Evolutionary conservation across 1,140 invertebrate species (phyloP).

Genomic region (Neodiprion fabricii): DNA sequence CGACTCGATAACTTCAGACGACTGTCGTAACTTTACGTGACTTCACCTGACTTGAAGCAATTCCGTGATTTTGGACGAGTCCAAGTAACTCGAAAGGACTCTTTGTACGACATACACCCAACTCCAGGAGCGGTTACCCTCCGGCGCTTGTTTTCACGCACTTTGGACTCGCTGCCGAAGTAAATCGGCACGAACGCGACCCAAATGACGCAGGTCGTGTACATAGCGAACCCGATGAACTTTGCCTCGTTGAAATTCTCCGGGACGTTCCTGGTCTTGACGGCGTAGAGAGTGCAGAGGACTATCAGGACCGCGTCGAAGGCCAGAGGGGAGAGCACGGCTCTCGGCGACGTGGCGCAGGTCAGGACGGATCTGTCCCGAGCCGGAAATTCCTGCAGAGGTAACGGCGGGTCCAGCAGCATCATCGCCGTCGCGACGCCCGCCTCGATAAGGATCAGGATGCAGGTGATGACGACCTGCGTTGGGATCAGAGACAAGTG

Average conservation of each 20-base stretch:
- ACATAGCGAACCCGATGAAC: slow-evolving; percentile 87
- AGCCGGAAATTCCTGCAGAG: slow-evolving; percentile 66
- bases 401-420: slow-evolving; percentile 72
- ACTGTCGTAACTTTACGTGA: too few relatives aligned
- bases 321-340: slow-evolving; percentile 77
- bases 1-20: too few relatives aligned
- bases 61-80: too few relatives aligned
- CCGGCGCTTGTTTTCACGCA: slow-evolving; percentile 37
- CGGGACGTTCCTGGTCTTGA: slow-evolving; percentile 86
- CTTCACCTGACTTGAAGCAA: too few relatives aligned
- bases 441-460: slow-evolving; percentile 75
- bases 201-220: slow-evolving; percentile 89
- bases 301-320: slow-evolving; percentile 82
- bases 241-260: slow-evolving; percentile 90
- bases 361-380: slow-evolving; percentile 67
- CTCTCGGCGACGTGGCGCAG: slow-evolving; percentile 74
- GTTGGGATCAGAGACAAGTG: slow-evolving; percentile 29
- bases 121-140: not conserved
- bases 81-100: too few relatives aligned
- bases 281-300: slow-evolving; percentile 83
- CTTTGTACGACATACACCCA: too few relatives aligned
- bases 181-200: slow-evolving; percentile 88
- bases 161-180: slow-evolving; percentile 77
- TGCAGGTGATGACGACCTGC: slow-evolving; percentile 71
- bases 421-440: slow-evolving; percentile 74